Percentiles rank a stretch among this genome's conserved stretches.
Conservation (phyloP, 2,888 invertebrate genomes). For the Digitonthophagus gazella region DNA sequence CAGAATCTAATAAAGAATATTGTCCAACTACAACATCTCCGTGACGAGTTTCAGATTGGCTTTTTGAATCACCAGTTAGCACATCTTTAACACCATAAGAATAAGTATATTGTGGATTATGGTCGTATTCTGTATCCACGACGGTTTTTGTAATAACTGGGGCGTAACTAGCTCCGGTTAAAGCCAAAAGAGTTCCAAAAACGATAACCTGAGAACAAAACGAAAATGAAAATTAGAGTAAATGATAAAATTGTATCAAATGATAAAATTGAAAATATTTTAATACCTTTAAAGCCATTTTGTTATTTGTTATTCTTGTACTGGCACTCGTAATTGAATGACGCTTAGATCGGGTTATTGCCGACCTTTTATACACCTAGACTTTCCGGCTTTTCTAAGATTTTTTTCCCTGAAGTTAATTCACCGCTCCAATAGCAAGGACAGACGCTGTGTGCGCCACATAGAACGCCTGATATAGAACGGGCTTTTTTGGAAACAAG, state of each 20-base stretch:
- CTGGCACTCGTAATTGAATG: neutral
- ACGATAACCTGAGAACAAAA: constrained; percentile 22
- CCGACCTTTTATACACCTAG: neutral
- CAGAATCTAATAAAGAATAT: constrained; percentile 58
- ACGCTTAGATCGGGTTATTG: neutral
- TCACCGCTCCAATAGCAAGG: neutral
- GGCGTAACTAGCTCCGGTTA: constrained; percentile 24
- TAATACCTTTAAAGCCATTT: neutral
- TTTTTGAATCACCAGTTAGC: constrained; percentile 58
- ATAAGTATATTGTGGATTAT: constrained; percentile 57
- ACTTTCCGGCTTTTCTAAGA: neutral
- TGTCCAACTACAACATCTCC: constrained; percentile 65
- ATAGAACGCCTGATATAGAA: neutral
- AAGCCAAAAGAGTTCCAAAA: constrained; percentile 25
- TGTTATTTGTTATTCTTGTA: neutral
- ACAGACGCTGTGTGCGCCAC: neutral
- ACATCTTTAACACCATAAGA: constrained; percentile 59
- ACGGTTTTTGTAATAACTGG: constrained; percentile 23
- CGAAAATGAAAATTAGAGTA: neutral
- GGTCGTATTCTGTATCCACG: constrained; percentile 43
- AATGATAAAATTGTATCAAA: too few species aligned
- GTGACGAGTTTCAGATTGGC: constrained; percentile 62
- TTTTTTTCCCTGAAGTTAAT: neutral
- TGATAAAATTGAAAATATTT: neutral
- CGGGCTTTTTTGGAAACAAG: neutral